Base-by-base conservation (phyloP, 2,797 vertebrate genomes). In the Acanthurus tractus region DNA sequence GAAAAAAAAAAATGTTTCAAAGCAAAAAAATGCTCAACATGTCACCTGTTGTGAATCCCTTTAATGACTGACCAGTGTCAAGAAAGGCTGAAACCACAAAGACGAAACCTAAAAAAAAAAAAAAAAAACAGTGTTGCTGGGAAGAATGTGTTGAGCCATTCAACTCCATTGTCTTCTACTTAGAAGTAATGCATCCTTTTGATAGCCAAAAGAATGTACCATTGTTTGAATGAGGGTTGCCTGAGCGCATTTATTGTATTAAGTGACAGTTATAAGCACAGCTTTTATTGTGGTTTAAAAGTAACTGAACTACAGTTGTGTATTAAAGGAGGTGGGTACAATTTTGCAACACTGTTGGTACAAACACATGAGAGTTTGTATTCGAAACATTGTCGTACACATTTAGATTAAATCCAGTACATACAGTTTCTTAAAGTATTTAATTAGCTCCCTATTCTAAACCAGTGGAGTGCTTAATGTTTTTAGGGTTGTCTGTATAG, bases 21-120 rank as follows among this genome's bases (percentile, higher is more conserved):
- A 52, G 8, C 22, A 54, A 9, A 73, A 9, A 73, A 75, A 74
- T 66, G 62, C 72, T 64, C 25, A 76, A 38, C 46, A 58, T 66
- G 55, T 56, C 48, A 40, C 48, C 36, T 48, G 50, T 55, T 44
- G 23, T 40, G 23, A 49, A 52, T 67, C 20, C 25, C 15, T 54
- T 34, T 42, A 65, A 70, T 69, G 56, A 61, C 45, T 57, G n/a
- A 53, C 29, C 14, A 25, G 52, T 34, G 22, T 54, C 44, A 67
- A 45, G 2, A 54, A 68, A 58, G 29, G 12, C 38, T 52, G 15
- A 64, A 62, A 48, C 34, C 12, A 42, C 20, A 57, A 74, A 38
- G 5, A 23, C 11, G 29, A 25, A 5, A 74, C 23, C 44, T 2
- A 42, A 34, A 34, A 29, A 67, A 63, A 49, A 48, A 45, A 42